Conservation (phyloP, 2,113 vertebrate species). For the Semnornis frantzii region DNA sequence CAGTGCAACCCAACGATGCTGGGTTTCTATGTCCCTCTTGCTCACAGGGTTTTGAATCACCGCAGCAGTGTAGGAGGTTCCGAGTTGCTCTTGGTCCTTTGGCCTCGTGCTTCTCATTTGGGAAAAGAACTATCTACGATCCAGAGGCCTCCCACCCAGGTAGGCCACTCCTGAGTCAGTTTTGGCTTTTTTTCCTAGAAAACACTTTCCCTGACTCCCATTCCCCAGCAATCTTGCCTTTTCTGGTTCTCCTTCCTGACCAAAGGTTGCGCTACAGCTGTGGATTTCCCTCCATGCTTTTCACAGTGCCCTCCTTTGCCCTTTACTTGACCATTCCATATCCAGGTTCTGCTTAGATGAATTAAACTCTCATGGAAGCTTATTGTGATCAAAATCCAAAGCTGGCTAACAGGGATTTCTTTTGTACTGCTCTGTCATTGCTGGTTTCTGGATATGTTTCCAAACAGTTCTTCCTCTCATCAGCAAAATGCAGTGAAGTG, state of each 20-base stretch:
- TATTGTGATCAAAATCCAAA: neutral
- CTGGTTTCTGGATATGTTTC: neutral
- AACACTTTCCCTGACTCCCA: constrained; percentile 31
- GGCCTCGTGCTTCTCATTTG: constrained; percentile 71
- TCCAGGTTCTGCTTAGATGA: constrained; percentile 27
- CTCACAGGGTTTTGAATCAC: constrained; percentile 71
- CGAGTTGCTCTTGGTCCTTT: constrained; percentile 72
- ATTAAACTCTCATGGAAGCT: constrained; percentile 9
- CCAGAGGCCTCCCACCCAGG: constrained; percentile 70
- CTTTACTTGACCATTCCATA: constrained; percentile 7
- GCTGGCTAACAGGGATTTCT: constrained; percentile 22
- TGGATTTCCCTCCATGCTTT: constrained; percentile 32
- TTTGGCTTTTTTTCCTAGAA: constrained; percentile 57
- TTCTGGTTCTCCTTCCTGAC: constrained; percentile 56
- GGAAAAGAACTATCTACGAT: constrained; percentile 70
- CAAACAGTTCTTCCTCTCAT: constrained; percentile 8
- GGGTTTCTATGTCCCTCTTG: constrained; percentile 75
- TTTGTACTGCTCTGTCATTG: neutral
- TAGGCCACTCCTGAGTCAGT: constrained; percentile 72
- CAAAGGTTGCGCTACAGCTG: constrained; percentile 48
- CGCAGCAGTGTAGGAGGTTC: constrained; percentile 71
- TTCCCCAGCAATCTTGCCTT: constrained; percentile 52
- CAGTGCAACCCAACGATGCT: constrained; percentile 72
- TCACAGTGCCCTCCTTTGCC: constrained; percentile 31
- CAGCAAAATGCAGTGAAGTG: neutral